These are phyloP conservation scores for Drepanosiphum platanoidis DNA, from an alignment of 2,888 invertebrate genomes.

Conservation along the genomic window DNA sequence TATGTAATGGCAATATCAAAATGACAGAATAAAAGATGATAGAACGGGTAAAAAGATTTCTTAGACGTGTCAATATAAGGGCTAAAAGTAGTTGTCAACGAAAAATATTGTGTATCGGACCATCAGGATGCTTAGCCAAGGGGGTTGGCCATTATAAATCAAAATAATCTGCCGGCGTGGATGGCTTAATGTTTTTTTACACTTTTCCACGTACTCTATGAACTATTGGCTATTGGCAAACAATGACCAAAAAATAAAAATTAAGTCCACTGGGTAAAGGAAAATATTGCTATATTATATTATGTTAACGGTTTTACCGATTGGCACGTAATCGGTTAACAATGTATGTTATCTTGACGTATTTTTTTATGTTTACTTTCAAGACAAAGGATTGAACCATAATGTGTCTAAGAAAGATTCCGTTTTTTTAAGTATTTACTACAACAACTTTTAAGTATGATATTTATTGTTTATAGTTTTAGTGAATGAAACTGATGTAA, in stretches of 20 bases:
- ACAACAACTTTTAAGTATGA: background rate
- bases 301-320: background rate
- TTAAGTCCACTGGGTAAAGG: background rate
- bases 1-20: background rate
- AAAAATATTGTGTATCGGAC: constrained; percentile 10
- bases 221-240: constrained; percentile 36
- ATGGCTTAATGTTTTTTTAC: constrained; percentile 30
- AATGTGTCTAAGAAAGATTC: background rate
- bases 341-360: background rate
- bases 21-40: constrained; percentile 46
- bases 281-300: background rate
- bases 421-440: background rate
- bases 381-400: background rate
- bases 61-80: constrained; percentile 19
- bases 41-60: constrained; percentile 17
- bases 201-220: constrained; percentile 19
- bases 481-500: too few species aligned
- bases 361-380: background rate
- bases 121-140: background rate
- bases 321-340: constrained; percentile 18
- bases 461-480: too few species aligned
- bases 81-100: constrained; percentile 1
- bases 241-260: background rate
- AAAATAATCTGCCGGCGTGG: constrained; percentile 39
- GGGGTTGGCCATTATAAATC: constrained; percentile 20